Evolutionary conservation across 2,113 vertebrate species (phyloP), one percentile per base, ranked within the genome.

Genomic region (Tetrax tetrax): DNA sequence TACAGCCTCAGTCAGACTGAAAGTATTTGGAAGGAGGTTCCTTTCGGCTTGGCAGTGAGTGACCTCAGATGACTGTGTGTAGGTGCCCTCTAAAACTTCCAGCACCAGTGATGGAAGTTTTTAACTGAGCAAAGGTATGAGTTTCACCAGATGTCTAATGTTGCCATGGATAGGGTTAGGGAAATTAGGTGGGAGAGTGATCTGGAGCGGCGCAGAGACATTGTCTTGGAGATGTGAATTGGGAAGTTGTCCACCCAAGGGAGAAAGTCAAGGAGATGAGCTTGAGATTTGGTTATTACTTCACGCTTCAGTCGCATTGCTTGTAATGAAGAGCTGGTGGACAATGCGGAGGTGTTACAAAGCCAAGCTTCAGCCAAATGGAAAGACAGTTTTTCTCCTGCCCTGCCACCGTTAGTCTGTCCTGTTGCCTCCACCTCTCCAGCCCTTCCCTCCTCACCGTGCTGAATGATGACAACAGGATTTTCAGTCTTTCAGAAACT

Each of bases 261-360:
- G 24, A 74, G 27, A 43, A 72, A 24, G 7, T 47, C 35, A 76
- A 71, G 41, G 35, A 77, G 17, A 7, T 23, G 6, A 71, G 11
- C 23, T 85, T 59, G 23, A 69, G 14, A 4, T 60, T 35, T 2
- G 9, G 15, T 69, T 14, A 8, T 65, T 54, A 10, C 27, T 65
- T 48, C 48, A 3, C 48, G 20, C 11, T 87, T 60, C 10, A 0
- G 1, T 50, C 1, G 0, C 8, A 4, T 37, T 47, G 38, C 51
- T 50, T 65, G 2, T 2, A 22, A 18, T 18, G 14, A 41, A 37
- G 45, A 69, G 12, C 61, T 74, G 61, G 9, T 50, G 38, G 29
- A 12, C 7, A 31, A 8, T 50, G 19, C 65, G 41, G 23, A 17
- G 9, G 12, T 9, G 18, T 54, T 51, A 28, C 5, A 27, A 71